phyloP scores from a whole-genome alignment of 2,888 invertebrate species.

The Neoaliturus tenellus region DNA sequence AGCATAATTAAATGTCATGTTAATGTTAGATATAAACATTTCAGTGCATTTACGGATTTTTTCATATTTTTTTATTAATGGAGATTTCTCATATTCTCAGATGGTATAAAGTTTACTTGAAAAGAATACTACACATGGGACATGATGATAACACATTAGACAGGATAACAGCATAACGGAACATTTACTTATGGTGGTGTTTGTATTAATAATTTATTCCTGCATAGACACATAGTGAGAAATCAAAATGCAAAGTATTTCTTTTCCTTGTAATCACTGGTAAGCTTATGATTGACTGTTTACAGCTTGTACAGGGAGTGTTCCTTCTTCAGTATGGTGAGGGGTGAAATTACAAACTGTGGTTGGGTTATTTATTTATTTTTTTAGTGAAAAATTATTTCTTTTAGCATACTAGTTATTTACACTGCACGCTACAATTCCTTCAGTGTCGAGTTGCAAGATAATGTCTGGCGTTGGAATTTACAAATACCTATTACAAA shows the following conservation, averaged over 20 bases:
- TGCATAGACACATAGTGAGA: not conserved
- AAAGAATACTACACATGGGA: too few relatives aligned
- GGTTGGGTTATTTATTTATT: too few relatives aligned
- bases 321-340: not conserved
- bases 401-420: constrained; percentile 8
- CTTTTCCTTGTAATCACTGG: not conserved
- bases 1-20: too few relatives aligned
- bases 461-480: not conserved
- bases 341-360: not conserved
- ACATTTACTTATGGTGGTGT: not conserved
- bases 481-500: not conserved
- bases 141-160: too few relatives aligned
- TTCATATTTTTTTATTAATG: too few relatives aligned
- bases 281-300: not conserved
- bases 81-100: too few relatives aligned
- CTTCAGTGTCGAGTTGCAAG: not conserved
- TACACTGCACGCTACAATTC: constrained; percentile 42
- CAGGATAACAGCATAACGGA: not conserved
- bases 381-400: too few relatives aligned
- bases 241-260: constrained; percentile 15
- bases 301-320: not conserved
- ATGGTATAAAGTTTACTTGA: too few relatives aligned
- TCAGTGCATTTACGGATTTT: too few relatives aligned
- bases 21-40: too few relatives aligned
- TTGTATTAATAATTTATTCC: not conserved